Evolutionary conservation across 2,888 invertebrate genomes (phyloP).

Genomic region (Hesperia comma): DNA sequence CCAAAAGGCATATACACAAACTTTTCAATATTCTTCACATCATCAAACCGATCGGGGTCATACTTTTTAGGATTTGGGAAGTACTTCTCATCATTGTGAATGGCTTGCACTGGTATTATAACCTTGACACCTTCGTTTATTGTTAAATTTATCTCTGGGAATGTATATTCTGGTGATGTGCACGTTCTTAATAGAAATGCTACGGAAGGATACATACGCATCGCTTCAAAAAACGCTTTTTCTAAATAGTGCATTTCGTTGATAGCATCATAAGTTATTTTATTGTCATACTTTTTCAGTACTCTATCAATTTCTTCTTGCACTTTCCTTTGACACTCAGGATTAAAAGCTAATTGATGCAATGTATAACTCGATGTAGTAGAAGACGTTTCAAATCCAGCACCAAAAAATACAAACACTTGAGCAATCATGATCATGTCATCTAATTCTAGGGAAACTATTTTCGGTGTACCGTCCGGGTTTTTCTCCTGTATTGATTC

Average conservation of each 20-base stretch:
- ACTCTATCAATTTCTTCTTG: slow-evolving; percentile 73
- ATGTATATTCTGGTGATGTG: slow-evolving; percentile 64
- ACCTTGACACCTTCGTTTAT: slow-evolving; percentile 66
- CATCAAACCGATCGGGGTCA: slow-evolving; percentile 68
- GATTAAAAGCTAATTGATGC: slow-evolving; percentile 76
- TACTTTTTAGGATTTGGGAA: slow-evolving; percentile 66
- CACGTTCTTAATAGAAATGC: slow-evolving; percentile 68
- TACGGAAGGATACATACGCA: slow-evolving; percentile 74
- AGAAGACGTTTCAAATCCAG: slow-evolving; percentile 82
- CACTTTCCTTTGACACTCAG: slow-evolving; percentile 70
- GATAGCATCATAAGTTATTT: slow-evolving; percentile 68
- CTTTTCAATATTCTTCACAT: slow-evolving; percentile 54
- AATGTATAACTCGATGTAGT: slow-evolving; percentile 75
- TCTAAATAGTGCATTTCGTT: slow-evolving; percentile 73
- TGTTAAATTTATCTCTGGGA: slow-evolving; percentile 67
- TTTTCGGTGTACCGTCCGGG: slow-evolving; percentile 61
- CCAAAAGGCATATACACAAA: slow-evolving; percentile 72
- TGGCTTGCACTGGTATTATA: slow-evolving; percentile 69
- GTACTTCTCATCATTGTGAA: slow-evolving; percentile 69
- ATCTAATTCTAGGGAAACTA: slow-evolving; percentile 62
- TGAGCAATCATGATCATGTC: slow-evolving; percentile 69
- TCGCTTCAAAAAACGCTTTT: slow-evolving; percentile 70
- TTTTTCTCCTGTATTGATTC: slow-evolving; percentile 68
- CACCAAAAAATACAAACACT: slow-evolving; percentile 76
- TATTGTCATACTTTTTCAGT: slow-evolving; percentile 61